Evolutionary conservation across 2,113 vertebrate genomes (phyloP), one percentile per base, ranked within the genome.

Genomic region (Scartelaos histophorus): DNA sequence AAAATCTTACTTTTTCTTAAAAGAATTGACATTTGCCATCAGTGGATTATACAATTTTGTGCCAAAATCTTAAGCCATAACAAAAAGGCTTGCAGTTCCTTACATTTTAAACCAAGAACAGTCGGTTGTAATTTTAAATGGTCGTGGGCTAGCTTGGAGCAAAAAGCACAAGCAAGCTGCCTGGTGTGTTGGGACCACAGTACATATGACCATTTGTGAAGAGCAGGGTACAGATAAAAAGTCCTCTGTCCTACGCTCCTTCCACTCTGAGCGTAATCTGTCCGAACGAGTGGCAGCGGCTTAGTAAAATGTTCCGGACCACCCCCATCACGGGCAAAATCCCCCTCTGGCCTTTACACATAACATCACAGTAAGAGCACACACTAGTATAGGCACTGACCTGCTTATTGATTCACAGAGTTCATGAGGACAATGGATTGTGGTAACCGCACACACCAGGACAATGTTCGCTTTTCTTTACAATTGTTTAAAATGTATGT

Each of bases 301-400:
- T 93, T 90, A 92, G 84, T 79, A 70, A 84, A 90, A 87, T 12
- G 57, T 58, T 70, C 76, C 79, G 69, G 74, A 66, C 77, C 66
- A 64, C 80, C 73, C 83, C 77, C 83, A 85, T 88, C 79, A 75
- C 78, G 38, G 66, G 64, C 64, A 65, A 87, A 90, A 90, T 86
- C 84, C 87, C 79, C 73, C 71, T 74, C 71, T 78, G 78, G 67
- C 77, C 66, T 73, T 64, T 11, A 56, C 78, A 67, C 74, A 75
- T 56, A 29, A 70, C 22, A 77, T 76, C 72, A 22, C 64, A 3
- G 21, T 78, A 83, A 17, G 0, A 74, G 73, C 77, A 80, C 69
- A 81, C 83, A 58, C 13, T 56, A 60, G 57, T 68, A 47, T 57
- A 76, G 84, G 80, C 85, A 13, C 70, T 87, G 88, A 87, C 88